Evolutionary conservation across 2,888 invertebrate genomes (phyloP).

Genomic region (Platycheirus rosarum): DNA sequence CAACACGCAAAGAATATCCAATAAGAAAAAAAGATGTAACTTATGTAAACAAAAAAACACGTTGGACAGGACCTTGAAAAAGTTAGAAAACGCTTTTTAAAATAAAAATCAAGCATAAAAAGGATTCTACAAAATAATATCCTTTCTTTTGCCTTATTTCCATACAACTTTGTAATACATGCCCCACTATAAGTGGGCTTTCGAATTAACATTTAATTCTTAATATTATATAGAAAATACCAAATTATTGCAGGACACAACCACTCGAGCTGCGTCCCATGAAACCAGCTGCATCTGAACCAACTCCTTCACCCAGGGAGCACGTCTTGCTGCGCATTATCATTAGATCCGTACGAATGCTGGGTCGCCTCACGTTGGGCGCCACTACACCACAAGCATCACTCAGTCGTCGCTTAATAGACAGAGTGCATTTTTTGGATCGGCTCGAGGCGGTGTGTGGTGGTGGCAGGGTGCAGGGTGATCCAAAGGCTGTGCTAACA

Average conservation of each 20-base stretch:
- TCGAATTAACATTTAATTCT: slow-evolving; percentile 12
- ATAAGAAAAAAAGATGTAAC: not conserved
- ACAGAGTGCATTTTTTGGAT: slow-evolving; percentile 89
- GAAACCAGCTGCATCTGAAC: slow-evolving; percentile 84
- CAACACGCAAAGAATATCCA: not conserved
- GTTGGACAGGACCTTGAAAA: no score
- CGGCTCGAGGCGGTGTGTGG: slow-evolving; percentile 86
- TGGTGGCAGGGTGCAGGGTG: slow-evolving; percentile 89
- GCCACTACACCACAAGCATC: slow-evolving; percentile 95
- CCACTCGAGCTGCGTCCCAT: slow-evolving; percentile 83
- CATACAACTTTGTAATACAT: not conserved
- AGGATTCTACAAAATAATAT: not conserved
- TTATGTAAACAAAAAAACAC: not conserved
- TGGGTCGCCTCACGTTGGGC: slow-evolving; percentile 93
- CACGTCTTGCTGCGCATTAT: slow-evolving; percentile 93
- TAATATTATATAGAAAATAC: not conserved
- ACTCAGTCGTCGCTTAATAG: slow-evolving; percentile 91
- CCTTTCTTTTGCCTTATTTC: not conserved
- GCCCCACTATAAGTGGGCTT: not conserved
- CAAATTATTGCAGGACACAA: slow-evolving; percentile 83
- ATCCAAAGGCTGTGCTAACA: slow-evolving; percentile 89
- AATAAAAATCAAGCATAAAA: no score
- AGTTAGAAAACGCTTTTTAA: no score
- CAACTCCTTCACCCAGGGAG: slow-evolving; percentile 87
- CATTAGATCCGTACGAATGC: slow-evolving; percentile 94